Evolutionary conservation across 2,113 vertebrate species (phyloP).

Genomic region (Hystrix brachyura): DNA sequence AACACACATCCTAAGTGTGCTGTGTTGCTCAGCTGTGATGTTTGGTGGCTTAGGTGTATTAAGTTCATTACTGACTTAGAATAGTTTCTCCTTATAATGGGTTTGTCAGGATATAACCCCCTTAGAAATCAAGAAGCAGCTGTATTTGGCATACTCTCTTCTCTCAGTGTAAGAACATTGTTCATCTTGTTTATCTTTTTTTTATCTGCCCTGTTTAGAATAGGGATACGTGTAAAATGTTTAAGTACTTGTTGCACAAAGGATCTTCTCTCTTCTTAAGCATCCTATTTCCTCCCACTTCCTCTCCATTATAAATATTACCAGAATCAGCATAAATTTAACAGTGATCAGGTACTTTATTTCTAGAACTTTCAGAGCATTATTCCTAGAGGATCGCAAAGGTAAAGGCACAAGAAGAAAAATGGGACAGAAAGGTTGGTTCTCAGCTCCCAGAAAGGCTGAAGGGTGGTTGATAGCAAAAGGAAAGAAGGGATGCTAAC

Average conservation of each 20-base stretch:
- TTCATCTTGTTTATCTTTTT: background rate
- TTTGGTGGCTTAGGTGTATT: too few species aligned
- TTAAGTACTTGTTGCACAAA: constrained; percentile 12
- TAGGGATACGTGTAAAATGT: background rate
- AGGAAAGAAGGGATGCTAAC: background rate
- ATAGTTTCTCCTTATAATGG: background rate
- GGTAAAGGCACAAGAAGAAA: background rate
- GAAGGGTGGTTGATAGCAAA: background rate
- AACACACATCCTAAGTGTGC: background rate
- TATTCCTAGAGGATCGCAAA: background rate
- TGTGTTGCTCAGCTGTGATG: background rate
- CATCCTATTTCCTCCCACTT: background rate
- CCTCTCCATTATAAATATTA: background rate
- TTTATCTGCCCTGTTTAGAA: background rate
- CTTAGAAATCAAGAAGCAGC: background rate
- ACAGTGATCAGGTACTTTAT: background rate
- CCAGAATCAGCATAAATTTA: background rate
- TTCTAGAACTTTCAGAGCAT: background rate
- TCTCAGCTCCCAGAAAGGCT: background rate
- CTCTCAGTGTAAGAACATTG: background rate
- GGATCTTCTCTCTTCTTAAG: background rate
- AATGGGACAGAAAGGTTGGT: background rate
- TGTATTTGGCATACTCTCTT: background rate
- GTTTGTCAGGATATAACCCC: background rate
- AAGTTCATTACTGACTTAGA: background rate